phyloP scores from a whole-genome alignment of 2,797 vertebrate genomes.

The Ispidina picta region DNA sequence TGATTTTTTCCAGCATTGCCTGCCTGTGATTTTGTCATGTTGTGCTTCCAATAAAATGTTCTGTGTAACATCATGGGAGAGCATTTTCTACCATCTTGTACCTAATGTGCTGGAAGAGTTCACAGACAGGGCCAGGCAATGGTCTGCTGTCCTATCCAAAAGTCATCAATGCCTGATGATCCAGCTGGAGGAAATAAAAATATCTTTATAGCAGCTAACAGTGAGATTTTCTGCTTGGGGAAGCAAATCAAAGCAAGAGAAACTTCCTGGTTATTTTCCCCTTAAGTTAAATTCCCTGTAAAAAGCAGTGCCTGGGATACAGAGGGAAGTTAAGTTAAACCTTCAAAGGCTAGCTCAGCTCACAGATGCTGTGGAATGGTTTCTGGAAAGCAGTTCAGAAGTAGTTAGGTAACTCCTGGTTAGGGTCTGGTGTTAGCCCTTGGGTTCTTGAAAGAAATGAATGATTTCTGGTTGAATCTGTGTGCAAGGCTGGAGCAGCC shows the following conservation, averaged over 20 bases:
- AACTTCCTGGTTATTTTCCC: not conserved
- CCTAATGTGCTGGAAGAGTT: not conserved
- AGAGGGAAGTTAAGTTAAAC: not conserved
- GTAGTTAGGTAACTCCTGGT: not conserved
- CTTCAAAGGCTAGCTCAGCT: not conserved
- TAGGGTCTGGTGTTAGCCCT: not conserved
- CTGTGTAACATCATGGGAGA: not conserved
- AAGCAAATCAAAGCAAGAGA: not conserved
- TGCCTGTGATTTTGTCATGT: not conserved
- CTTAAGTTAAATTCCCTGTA: not conserved
- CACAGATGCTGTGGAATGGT: not conserved
- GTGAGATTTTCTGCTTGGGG: not conserved
- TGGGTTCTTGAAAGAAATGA: not conserved
- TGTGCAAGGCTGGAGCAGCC: not conserved
- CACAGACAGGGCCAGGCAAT: fast-evolving
- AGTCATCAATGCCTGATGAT: not conserved
- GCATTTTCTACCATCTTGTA: fast-evolving
- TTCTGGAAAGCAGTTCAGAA: not conserved
- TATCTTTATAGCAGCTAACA: not conserved
- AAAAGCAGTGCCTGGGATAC: not conserved
- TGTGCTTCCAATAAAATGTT: not conserved
- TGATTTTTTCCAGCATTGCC: not conserved
- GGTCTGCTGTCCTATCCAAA: not conserved
- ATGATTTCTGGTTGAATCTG: not conserved
- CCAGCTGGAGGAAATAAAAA: not conserved